These are phyloP conservation scores for Argyresthia goedartella DNA, from an alignment of 2,888 invertebrate genomes.

Conservation along the genomic window DNA sequence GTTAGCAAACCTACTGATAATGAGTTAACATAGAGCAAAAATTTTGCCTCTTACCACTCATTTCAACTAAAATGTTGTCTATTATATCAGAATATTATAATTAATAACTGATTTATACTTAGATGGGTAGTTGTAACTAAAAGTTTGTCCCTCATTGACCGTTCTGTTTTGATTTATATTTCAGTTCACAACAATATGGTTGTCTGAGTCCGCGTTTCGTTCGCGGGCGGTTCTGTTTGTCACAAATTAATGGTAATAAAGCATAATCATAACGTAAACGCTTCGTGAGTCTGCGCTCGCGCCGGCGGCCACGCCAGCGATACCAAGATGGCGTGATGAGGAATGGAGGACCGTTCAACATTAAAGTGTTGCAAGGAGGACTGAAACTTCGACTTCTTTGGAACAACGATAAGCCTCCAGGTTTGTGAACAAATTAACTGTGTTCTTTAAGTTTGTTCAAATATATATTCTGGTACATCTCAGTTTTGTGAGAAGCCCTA, in stretches of 20 bases:
- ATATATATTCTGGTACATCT: too few relatives aligned
- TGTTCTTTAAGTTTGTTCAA: too few relatives aligned
- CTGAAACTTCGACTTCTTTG: background rate
- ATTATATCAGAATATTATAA: too few relatives aligned
- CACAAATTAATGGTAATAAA: constrained; percentile 66
- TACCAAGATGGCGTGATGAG: constrained; percentile 9
- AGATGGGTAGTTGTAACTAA: too few relatives aligned
- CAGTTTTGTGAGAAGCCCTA: too few relatives aligned
- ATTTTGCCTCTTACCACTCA: too few relatives aligned
- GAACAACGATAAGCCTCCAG: background rate
- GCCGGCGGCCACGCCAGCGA: constrained; percentile 9
- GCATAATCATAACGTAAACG: constrained; percentile 61
- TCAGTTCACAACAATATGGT: constrained; percentile 3
- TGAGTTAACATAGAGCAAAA: too few relatives aligned
- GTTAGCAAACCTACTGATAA: too few relatives aligned
- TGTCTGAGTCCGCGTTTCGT: constrained; percentile 5
- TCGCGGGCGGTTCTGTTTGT: constrained; percentile 59
- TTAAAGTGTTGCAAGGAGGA: background rate
- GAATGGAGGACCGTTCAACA: background rate
- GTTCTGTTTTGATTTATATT: too few relatives aligned
- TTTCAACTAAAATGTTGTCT: too few relatives aligned
- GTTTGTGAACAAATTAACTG: background rate
- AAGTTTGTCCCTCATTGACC: too few relatives aligned
- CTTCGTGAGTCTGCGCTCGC: constrained; percentile 26
- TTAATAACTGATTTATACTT: too few relatives aligned